These are phyloP conservation scores for Mellivora capensis DNA, from an alignment of 2,113 vertebrate species.

Conservation along the genomic window DNA sequence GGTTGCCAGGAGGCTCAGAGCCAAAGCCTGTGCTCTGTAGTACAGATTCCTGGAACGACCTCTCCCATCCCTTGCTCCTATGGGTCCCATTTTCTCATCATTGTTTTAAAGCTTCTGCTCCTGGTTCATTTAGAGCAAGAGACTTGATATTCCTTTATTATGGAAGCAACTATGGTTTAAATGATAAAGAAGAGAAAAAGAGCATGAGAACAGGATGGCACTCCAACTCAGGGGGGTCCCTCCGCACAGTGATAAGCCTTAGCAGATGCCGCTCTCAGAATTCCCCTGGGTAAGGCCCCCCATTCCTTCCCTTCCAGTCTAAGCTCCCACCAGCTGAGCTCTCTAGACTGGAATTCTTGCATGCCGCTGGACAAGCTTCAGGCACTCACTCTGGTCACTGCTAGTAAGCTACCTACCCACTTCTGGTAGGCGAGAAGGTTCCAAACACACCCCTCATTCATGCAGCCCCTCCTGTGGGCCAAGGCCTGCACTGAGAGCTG, in stretches of 20 bases:
- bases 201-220: rapidly evolving
- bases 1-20: not conserved
- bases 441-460: not conserved
- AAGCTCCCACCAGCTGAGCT: not conserved
- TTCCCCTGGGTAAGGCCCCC: not conserved
- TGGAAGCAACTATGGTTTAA: rapidly evolving
- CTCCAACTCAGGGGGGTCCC: not conserved
- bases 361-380: rapidly evolving
- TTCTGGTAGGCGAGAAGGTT: not conserved
- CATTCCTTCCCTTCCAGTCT: not conserved
- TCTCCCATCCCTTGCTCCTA: not conserved
- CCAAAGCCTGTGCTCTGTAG: not conserved
- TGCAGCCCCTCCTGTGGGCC: not conserved
- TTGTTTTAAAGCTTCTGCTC: not conserved
- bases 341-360: not conserved
- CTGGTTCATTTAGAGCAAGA: not conserved
- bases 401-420: not conserved
- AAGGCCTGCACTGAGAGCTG: not conserved
- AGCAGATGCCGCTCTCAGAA: not conserved
- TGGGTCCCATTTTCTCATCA: not conserved
- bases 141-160: not conserved
- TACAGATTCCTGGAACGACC: not conserved
- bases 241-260: not conserved
- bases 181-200: not conserved
- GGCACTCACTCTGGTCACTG: not conserved